Evolutionary conservation across 2,888 invertebrate genomes (phyloP).

Genomic region (Hirtodrosophila confusa): DNA sequence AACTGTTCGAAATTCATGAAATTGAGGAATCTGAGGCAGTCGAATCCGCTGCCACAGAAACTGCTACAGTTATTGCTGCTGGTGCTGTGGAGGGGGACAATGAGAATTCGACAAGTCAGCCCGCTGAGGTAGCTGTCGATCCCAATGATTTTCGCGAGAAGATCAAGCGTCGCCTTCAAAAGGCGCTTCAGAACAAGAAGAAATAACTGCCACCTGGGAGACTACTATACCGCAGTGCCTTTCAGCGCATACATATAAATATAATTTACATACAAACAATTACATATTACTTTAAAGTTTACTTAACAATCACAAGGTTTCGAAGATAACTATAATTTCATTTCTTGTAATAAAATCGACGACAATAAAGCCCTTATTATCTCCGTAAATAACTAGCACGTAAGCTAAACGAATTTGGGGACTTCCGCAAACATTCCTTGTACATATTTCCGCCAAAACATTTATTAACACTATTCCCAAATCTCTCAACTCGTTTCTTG

Average conservation of each 20-base stretch:
- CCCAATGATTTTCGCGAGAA: conserved; percentile 82
- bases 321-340: conserved; percentile 16
- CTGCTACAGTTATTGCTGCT: conserved; percentile 1
- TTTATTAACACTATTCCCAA: no score
- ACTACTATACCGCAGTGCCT: conserved; percentile 19
- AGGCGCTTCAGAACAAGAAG: conserved; percentile 80
- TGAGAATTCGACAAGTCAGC: conserved; percentile 10
- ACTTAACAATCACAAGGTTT: conserved; percentile 35
- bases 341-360: conserved; percentile 48
- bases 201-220: conserved; percentile 57
- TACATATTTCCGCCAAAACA: no score
- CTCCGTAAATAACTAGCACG: conserved; percentile 46
- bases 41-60: not conserved
- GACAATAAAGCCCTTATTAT: conserved; percentile 53
- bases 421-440: no score
- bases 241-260: conserved; percentile 14
- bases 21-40: conserved; percentile 44
- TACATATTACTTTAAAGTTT: conserved; percentile 30
- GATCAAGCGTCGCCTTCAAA: conserved; percentile 82
- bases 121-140: conserved; percentile 40
- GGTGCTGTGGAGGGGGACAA: conserved; percentile 7
- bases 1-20: conserved; percentile 54
- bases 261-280: conserved; percentile 6
- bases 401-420: conserved; percentile 35
- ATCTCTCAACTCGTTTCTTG: conserved; percentile 38